Base-by-base conservation (phyloP, 2,113 vertebrate species). In the Cebus imitator region DNA sequence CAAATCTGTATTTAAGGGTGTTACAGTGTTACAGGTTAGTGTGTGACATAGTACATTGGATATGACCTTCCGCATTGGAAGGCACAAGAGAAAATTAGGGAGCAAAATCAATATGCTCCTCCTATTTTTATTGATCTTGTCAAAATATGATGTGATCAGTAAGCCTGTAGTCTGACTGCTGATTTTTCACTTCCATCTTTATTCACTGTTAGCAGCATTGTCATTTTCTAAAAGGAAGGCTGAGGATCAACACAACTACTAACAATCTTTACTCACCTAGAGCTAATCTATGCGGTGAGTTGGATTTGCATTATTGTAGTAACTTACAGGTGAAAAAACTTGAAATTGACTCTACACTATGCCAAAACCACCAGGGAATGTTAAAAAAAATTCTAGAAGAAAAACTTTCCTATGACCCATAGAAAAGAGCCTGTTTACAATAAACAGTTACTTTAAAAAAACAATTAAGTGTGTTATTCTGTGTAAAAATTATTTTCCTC, bases 221-320 rank as follows among this genome's bases (percentile, higher is more conserved):
- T 68, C 86, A 64, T 94, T 95, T 96, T 96, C 73, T 75, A 75
- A 93, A 93, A 95, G 52, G 10, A 95, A 93, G 32, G 52, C 78
- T 87, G 32, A 80, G 50, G 21, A 93, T 96, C 95, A 70, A 83
- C 95, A 94, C 23, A 89, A 86, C 86, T 89, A 86, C 66, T 86
- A 88, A 95, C 86, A 95, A 86, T 94, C 84, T 97, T 82, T 50
- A 94, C 27, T 82, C 18, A 70, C 40, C 70, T 64, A 52, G 27
- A 93, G n/a, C 50, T 93, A 52, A 82, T 88, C 82, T 87, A 55
- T 70, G 66, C 66, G 89, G 25, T 91, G n/a, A 95, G 35, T 82
- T 73, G 43, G 20, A 58, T 90, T 43, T 91, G 43, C 76, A 91
- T 96, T 30, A 80, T 82, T 82, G 78, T 30, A 96, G 23, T 88